A percentile compares a stretch with the other conserved stretches of the same genome.
phyloP scores from a whole-genome alignment of 35 echinoderm and acorn worm genomes.

The Nesometra sesokonis region DNA sequence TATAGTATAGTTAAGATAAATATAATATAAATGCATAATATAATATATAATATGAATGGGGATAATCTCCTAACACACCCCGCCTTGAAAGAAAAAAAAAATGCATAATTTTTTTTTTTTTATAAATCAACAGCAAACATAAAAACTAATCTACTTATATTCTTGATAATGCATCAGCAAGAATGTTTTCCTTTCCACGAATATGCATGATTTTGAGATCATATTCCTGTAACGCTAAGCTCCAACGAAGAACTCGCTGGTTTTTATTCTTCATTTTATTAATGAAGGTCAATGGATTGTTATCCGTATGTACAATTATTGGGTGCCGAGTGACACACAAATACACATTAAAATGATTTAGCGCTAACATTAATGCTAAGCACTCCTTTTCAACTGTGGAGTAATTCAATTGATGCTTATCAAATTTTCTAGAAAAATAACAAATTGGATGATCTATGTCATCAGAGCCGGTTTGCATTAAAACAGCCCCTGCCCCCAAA shows the following conservation, averaged over 20 bases:
- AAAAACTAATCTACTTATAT: neutral
- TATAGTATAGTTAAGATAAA: too few species aligned
- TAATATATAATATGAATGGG: too few species aligned
- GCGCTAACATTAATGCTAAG: slow-evolving; percentile 21
- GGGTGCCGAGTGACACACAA: neutral
- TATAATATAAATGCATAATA: too few species aligned
- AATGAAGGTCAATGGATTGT: neutral
- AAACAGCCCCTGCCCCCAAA: slow-evolving; percentile 40
- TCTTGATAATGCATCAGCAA: neutral
- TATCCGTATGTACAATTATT: neutral
- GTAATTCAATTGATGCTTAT: slow-evolving; percentile 40
- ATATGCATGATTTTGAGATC: neutral
- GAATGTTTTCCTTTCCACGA: neutral
- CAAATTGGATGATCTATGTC: slow-evolving; percentile 41
- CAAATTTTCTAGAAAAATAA: slow-evolving; percentile 64
- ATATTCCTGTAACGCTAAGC: neutral
- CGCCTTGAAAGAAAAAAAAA: too few species aligned
- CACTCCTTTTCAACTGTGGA: slow-evolving; percentile 51
- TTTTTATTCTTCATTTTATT: slow-evolving; percentile 1
- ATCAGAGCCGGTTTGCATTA: slow-evolving; percentile 32
- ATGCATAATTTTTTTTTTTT: too few species aligned
- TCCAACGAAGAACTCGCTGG: neutral
- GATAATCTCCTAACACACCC: too few species aligned
- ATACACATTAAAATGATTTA: slow-evolving; percentile 9
- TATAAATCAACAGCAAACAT: neutral